Base-by-base conservation (phyloP, 2,797 vertebrate species). In the Rallus crepitans region DNA sequence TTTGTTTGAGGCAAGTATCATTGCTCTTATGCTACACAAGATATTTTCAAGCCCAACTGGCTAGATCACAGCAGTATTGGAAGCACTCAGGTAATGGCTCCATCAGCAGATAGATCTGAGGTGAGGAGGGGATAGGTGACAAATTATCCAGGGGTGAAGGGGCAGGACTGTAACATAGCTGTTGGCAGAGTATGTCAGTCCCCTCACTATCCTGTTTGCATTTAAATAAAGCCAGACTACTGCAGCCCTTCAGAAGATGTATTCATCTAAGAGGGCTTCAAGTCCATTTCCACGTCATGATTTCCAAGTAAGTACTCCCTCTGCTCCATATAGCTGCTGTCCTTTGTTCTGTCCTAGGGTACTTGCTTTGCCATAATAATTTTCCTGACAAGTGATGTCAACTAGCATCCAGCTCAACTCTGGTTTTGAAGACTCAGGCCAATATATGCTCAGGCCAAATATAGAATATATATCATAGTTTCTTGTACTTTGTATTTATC, bases 21-120 rank as follows among this genome's bases (percentile, higher is more conserved):
- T 15, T 0, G 2, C 42, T 55, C 5, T 24, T 12, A 9, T 2
- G 6, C 30, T 39, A 30, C 23, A 19, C 1, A 9, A 79, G 42
- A 6, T 0, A 2, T 45, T 33, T 40, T 13, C 48, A 52, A 56
- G 20, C 19, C n/a, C 24, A 52, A 4, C 3, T 25, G 23, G 39
- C 4, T 47, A 42, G n/a, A 4, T 4, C 14, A 35, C 50, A 21
- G 40, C 11, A 65, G 23, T 9, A 4, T 20, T 45, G 59, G 50
- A 48, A 64, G 16, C 0, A 0, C 28, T 55, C 24, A 9, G 0
- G 1, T 6, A 35, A 39, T 2, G 18, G 11, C 28, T 77, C 30
- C 59, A 24, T 12, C 33, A 27, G 40, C 28, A 79, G 37, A 28
- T 7, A 82, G 37, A 28, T 7, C 8, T 11, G 47, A 48, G 12